A percentile compares a stretch with the other conserved stretches of the same genome.
Evolutionary conservation across 1,140 invertebrate species (phyloP).

Genomic region (Hestina assimilis): DNA sequence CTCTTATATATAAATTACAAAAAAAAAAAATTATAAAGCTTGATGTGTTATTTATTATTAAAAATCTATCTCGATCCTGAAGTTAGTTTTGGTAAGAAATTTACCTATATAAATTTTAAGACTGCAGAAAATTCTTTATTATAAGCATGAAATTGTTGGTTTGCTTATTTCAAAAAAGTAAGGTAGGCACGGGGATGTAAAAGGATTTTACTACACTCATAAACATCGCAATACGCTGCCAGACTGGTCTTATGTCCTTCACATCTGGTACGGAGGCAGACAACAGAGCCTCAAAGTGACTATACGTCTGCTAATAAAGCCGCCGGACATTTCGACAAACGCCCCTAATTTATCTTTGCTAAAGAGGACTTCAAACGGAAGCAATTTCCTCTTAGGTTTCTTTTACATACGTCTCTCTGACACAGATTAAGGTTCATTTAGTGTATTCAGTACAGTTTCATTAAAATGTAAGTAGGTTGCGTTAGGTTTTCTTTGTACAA

Average conservation of each 20-base stretch:
- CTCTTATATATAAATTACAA: too few species aligned
- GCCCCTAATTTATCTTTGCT: slow-evolving; percentile 64
- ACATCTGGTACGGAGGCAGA: slow-evolving; percentile 35
- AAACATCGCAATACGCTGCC: background rate
- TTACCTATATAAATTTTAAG: too few species aligned
- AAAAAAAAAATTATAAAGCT: too few species aligned
- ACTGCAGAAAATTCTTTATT: too few species aligned
- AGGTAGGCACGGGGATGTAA: too few species aligned
- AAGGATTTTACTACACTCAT: background rate
- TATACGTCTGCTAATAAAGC: slow-evolving; percentile 56
- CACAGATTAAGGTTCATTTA: slow-evolving; percentile 40
- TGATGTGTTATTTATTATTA: too few species aligned
- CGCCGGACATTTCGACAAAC: slow-evolving; percentile 44
- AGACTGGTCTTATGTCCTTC: slow-evolving; percentile 29
- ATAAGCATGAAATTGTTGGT: too few species aligned
- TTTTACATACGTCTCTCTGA: slow-evolving; percentile 34
- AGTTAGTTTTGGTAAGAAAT: too few species aligned
- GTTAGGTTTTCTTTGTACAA: too few species aligned
- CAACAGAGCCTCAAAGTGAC: slow-evolving; percentile 38
- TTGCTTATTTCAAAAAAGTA: too few species aligned
- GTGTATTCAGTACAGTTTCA: slow-evolving; percentile 11
- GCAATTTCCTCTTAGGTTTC: slow-evolving; percentile 55
- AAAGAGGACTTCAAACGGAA: slow-evolving; percentile 51
- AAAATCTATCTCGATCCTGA: too few species aligned
- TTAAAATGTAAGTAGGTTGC: slow-evolving; percentile 6